Conservation (phyloP, 2,113 vertebrate genomes). For the Gallinago media region DNA sequence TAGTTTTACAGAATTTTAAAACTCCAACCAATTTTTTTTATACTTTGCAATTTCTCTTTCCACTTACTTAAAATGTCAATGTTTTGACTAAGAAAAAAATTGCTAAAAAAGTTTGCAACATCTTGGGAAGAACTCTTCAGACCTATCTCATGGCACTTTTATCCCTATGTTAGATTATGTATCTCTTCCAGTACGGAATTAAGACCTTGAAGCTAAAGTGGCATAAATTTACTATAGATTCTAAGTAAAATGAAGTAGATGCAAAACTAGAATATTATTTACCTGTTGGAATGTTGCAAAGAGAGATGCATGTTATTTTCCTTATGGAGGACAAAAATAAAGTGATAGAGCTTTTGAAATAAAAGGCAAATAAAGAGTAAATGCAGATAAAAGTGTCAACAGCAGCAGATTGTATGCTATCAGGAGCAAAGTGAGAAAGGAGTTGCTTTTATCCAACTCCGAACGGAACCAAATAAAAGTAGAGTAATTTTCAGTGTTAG, state of each 20-base stretch:
- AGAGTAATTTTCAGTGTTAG: slow-evolving; percentile 10
- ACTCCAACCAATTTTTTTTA: not conserved
- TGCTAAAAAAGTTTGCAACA: not conserved
- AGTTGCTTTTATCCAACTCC: not conserved
- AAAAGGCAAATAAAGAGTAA: not conserved
- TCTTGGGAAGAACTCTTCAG: not conserved
- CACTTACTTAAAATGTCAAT: not conserved
- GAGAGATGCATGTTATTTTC: not conserved
- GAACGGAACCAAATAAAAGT: not conserved
- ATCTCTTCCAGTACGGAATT: not conserved
- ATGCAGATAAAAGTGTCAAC: not conserved
- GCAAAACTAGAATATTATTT: not conserved
- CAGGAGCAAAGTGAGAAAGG: not conserved
- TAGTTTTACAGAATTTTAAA: not conserved
- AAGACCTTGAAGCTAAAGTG: not conserved
- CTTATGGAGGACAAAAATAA: not conserved
- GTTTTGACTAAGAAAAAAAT: not conserved
- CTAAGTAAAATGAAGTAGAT: not conserved
- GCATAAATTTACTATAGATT: not conserved
- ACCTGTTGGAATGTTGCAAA: not conserved
- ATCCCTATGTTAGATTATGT: not conserved
- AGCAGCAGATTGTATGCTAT: not conserved
- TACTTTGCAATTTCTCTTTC: not conserved
- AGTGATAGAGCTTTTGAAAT: not conserved
- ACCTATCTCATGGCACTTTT: not conserved